phyloP scores from a whole-genome alignment of 2,113 vertebrate species.

The Macquaria ambigua region DNA sequence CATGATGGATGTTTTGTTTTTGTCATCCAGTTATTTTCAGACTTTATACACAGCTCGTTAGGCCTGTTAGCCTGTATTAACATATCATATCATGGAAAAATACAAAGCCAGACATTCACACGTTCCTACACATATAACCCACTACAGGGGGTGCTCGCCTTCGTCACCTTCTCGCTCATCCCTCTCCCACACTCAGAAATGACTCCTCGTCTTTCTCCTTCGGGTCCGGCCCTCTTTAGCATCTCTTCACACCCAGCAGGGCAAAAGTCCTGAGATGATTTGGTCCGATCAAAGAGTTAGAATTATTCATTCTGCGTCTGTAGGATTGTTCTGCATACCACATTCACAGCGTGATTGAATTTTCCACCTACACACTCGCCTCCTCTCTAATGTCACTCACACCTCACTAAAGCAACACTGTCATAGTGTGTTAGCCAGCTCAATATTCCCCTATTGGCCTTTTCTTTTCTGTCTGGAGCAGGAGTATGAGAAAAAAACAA shows the following conservation, averaged over 20 bases:
- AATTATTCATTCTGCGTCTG: conserved; percentile 57
- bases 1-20: conserved; percentile 30
- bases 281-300: conserved; percentile 46
- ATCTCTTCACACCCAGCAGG: conserved; percentile 27
- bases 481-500: conserved; percentile 15
- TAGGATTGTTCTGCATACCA: conserved; percentile 57
- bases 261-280: conserved; percentile 44
- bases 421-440: conserved; percentile 62
- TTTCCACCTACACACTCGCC: conserved; percentile 58
- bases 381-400: conserved; percentile 65
- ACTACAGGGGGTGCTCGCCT: background rate
- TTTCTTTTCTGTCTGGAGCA: conserved; percentile 39
- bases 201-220: conserved; percentile 33
- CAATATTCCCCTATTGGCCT: conserved; percentile 53
- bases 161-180: conserved; percentile 3
- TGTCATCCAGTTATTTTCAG: conserved; percentile 49
- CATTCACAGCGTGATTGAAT: conserved; percentile 57
- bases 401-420: conserved; percentile 56
- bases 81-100: conserved; percentile 25
- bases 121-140: conserved; percentile 16
- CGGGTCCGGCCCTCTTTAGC: conserved; percentile 33
- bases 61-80: conserved; percentile 38
- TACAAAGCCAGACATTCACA: conserved; percentile 22
- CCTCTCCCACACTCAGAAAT: conserved; percentile 29
- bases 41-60: conserved; percentile 6